Base-by-base conservation (phyloP, 2,797 vertebrate genomes). In the Enteromius afrohamiltoni region DNA sequence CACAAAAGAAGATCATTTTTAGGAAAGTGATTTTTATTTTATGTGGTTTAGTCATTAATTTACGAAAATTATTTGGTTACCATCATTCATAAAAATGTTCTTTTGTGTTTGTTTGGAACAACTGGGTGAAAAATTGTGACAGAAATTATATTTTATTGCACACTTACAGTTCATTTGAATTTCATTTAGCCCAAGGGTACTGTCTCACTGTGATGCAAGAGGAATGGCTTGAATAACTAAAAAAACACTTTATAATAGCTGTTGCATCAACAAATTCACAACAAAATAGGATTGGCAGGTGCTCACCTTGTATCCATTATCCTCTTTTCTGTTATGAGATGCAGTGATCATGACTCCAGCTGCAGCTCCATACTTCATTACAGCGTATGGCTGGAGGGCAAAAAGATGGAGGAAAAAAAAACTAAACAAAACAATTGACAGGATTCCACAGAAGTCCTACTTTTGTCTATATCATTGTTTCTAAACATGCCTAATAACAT, bases 321-420 rank as follows among this genome's bases (percentile, higher is more conserved):
- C 98, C 87, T 99, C 96, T 91, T 98, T 99, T 3, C 95, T 95
- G 86, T 99, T 99, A 88, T 99, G 98, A 6, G 98, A 99, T 0
- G 98, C 98, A 0, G 98, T 99, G 89, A 99, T 95, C 98, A 99
- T 99, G 53, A 98, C 95, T 0, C 98, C 98, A 0, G 97, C 97
- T 26, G 96, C 95, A 0, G 97, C 96, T 0, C 92, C 93, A 0
- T 97, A 94, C 89, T 95, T 94, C 89, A 93, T 94, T 68, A 99
- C 97, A 0, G 97, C 96, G 0, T 97, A 99, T 6, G 98, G 96
- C 98, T 99, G 86, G 8, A 91, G 91, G 76, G 70, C 8, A 51
- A 80, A 45, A 26, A 53, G 40, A 4, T 45, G 16, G 16, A 70
- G 9, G 9, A 42, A 42, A 42, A 47, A 47, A 45, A 45, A 0